Percentiles rank a stretch among this genome's conserved stretches.
Evolutionary conservation across 2,888 invertebrate species (phyloP).

Genomic region (Eurytoma adleriae): DNA sequence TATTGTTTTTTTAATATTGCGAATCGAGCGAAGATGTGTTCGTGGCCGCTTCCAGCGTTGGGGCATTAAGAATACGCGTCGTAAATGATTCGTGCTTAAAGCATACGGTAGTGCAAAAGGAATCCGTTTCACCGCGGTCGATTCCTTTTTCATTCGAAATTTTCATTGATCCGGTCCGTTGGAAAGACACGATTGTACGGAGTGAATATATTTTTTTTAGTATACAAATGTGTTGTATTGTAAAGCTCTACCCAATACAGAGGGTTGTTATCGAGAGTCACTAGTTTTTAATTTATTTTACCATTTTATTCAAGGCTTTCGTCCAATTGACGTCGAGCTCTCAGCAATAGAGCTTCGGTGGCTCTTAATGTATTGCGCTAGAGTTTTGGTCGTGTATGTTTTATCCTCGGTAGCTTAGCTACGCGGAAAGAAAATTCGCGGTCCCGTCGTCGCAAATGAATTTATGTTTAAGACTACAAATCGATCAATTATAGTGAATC

Average conservation of each 20-base stretch:
- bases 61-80: neutral
- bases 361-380: neutral
- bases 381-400: neutral
- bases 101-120: too few relatives aligned
- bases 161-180: too few relatives aligned
- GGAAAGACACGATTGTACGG: neutral
- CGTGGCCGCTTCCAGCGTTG: constrained; percentile 20
- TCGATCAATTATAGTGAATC: too few relatives aligned
- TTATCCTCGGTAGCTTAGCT: too few relatives aligned
- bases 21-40: neutral
- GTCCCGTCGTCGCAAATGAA: too few relatives aligned
- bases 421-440: too few relatives aligned
- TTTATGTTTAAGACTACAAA: too few relatives aligned
- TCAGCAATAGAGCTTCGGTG: constrained; percentile 5
- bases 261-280: neutral
- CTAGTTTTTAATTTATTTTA: constrained; percentile 19
- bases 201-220: too few relatives aligned
- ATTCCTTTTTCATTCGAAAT: too few relatives aligned
- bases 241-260: constrained; percentile 6
- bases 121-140: too few relatives aligned
- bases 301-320: neutral
- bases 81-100: too few relatives aligned
- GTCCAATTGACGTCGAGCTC: constrained; percentile 3
- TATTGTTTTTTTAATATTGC: constrained; percentile 7
- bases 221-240: too few relatives aligned